These are phyloP conservation scores for Bombus affinis DNA, from an alignment of 1,140 invertebrate species.

Conservation along the genomic window DNA sequence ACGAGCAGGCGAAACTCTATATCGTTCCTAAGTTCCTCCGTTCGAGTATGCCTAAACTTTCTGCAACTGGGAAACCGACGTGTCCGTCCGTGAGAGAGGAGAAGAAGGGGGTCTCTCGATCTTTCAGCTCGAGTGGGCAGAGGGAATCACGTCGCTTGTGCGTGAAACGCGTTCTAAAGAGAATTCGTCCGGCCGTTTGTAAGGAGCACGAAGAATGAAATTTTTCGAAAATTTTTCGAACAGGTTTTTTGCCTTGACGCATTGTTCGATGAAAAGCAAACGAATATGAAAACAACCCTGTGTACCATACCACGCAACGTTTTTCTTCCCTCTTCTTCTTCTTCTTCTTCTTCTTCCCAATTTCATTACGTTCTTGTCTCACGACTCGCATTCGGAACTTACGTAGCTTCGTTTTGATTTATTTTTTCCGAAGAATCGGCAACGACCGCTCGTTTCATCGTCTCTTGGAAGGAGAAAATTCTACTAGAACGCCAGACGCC, in stretches of 20 bases:
- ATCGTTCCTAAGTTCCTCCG: slow-evolving; percentile 2
- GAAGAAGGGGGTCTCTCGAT: neutral
- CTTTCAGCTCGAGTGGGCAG: neutral
- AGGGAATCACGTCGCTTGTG: neutral
- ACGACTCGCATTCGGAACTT: neutral
- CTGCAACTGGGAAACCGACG: slow-evolving; percentile 1
- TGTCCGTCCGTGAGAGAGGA: neutral
- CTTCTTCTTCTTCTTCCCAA: neutral
- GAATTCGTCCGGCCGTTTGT: neutral
- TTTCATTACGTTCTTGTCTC: neutral
- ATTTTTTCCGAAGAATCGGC: neutral
- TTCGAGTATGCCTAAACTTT: slow-evolving; percentile 20
- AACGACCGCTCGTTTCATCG: neutral
- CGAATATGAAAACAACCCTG: neutral
- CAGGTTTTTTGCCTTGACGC: neutral
- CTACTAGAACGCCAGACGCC: slow-evolving; percentile 1
- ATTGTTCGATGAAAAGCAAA: neutral
- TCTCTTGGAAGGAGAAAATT: neutral
- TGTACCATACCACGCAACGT: too few relatives aligned
- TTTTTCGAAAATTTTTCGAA: neutral
- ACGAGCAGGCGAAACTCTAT: slow-evolving; percentile 32
- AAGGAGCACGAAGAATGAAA: neutral
- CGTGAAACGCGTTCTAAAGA: neutral
- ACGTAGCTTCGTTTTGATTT: neutral
- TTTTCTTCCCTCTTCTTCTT: neutral